A percentile compares a stretch with the other conserved stretches of the same genome.
Conservation (phyloP, 1,140 invertebrate species). For the Nasonia vitripennis region DNA sequence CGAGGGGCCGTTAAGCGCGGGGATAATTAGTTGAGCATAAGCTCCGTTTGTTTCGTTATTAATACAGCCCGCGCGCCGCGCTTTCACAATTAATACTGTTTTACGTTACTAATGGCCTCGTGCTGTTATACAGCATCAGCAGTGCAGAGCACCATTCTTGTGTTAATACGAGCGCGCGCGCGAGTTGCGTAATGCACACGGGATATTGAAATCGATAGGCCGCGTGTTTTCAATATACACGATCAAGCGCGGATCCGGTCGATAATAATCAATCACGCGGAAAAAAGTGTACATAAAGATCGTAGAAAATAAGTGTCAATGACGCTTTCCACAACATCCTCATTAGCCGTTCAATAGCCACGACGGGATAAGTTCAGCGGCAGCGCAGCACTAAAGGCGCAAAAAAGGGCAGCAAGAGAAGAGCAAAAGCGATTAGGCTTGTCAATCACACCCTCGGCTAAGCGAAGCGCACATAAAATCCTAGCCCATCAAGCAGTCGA, state of each 20-base stretch:
- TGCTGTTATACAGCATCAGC: neutral
- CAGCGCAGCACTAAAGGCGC: neutral
- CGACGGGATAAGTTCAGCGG: too few relatives aligned
- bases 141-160: neutral
- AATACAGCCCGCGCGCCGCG: neutral
- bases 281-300: neutral
- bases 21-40: slow-evolving; percentile 18
- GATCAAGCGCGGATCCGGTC: neutral
- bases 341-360: neutral
- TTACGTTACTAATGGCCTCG: neutral
- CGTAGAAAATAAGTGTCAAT: neutral
- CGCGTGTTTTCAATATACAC: too few relatives aligned
- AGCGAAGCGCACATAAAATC: slow-evolving; percentile 34
- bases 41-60: slow-evolving; percentile 1
- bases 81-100: slow-evolving; percentile 9
- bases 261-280: neutral
- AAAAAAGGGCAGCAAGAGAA: neutral
- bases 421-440: slow-evolving; percentile 21
- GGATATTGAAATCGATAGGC: too few relatives aligned
- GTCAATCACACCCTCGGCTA: slow-evolving; percentile 22
- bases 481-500: neutral
- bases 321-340: neutral
- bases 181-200: neutral
- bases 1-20: neutral
- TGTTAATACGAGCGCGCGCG: too few relatives aligned